A percentile compares a stretch with the other conserved stretches of the same genome.
phyloP scores from a whole-genome alignment of 2,113 vertebrate species.

The Girardinichthys multiradiatus region DNA sequence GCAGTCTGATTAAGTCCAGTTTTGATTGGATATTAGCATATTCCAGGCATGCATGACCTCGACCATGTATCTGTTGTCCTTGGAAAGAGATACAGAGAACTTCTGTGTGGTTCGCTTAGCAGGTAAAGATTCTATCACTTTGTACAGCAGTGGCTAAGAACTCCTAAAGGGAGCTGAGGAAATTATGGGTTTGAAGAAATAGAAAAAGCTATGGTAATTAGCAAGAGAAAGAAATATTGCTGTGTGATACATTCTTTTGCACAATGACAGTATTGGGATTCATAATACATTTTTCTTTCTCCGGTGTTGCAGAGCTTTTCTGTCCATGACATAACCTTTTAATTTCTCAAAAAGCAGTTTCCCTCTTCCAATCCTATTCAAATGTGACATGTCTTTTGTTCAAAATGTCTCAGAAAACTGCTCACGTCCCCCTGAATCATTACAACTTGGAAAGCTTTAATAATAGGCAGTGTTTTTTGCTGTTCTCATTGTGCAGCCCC shows the following conservation, averaged over 20 bases:
- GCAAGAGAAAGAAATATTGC: constrained; percentile 32
- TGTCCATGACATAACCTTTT: constrained; percentile 14
- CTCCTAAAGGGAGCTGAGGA: constrained; percentile 21
- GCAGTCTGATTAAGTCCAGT: constrained; percentile 1
- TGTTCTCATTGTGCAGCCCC: constrained; percentile 28
- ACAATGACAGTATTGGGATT: constrained; percentile 50
- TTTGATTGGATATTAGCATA: constrained; percentile 30
- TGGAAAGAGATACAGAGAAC: constrained; percentile 38
- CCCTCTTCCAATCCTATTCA: background rate
- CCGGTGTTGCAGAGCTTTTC: background rate
- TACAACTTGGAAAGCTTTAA: constrained; percentile 19
- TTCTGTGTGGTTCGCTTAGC: constrained; percentile 24
- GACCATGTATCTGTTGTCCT: constrained; percentile 43
- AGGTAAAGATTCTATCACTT: constrained; percentile 5
- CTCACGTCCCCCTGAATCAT: constrained; percentile 8
- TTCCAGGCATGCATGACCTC: constrained; percentile 68
- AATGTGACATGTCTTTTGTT: background rate
- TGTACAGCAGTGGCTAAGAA: constrained; percentile 13
- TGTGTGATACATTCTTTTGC: constrained; percentile 25
- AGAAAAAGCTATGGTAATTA: constrained; percentile 21
- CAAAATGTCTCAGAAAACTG: background rate
- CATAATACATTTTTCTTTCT: constrained; percentile 32
- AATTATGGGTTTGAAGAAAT: constrained; percentile 24
- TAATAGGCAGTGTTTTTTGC: background rate
- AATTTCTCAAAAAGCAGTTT: constrained; percentile 23